These are phyloP conservation scores for Ricordea florida DNA, from an alignment of 92 coral and sea anemone genomes.

Conservation along the genomic window DNA sequence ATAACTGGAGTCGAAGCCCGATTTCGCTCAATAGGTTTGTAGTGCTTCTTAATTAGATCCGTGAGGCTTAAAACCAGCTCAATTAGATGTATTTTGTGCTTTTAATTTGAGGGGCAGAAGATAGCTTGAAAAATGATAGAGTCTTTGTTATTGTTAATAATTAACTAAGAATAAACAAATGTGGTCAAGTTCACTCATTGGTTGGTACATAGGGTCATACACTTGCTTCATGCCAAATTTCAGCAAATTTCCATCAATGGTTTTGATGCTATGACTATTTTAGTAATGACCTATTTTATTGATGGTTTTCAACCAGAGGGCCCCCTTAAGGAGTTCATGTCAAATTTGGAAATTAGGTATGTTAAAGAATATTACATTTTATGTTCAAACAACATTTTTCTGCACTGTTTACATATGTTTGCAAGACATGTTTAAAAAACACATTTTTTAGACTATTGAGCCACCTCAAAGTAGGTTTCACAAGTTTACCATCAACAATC, in stretches of 20 bases:
- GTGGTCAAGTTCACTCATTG: not conserved
- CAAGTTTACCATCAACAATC: too few relatives aligned
- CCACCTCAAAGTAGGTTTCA: too few relatives aligned
- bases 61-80: constrained; percentile 2
- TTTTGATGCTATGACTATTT: constrained; percentile 2
- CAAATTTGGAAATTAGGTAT: too few relatives aligned
- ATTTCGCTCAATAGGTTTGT: constrained; percentile 29
- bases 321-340: too few relatives aligned
- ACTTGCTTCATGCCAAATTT: not conserved
- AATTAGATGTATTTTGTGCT: not conserved
- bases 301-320: not conserved
- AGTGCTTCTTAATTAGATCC: not conserved
- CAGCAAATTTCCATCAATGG: constrained; percentile 2
- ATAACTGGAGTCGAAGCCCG: constrained; percentile 10
- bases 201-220: not conserved
- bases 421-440: too few relatives aligned
- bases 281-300: not conserved
- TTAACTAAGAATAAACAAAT: constrained; percentile 13
- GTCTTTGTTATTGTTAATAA: not conserved
- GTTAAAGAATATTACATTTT: too few relatives aligned
- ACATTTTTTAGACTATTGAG: too few relatives aligned
- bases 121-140: not conserved
- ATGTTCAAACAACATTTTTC: too few relatives aligned
- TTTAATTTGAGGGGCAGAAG: not conserved
- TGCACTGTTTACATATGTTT: too few relatives aligned